Conservation (phyloP, 2,888 invertebrate genomes). For the Netelia virgata region DNA sequence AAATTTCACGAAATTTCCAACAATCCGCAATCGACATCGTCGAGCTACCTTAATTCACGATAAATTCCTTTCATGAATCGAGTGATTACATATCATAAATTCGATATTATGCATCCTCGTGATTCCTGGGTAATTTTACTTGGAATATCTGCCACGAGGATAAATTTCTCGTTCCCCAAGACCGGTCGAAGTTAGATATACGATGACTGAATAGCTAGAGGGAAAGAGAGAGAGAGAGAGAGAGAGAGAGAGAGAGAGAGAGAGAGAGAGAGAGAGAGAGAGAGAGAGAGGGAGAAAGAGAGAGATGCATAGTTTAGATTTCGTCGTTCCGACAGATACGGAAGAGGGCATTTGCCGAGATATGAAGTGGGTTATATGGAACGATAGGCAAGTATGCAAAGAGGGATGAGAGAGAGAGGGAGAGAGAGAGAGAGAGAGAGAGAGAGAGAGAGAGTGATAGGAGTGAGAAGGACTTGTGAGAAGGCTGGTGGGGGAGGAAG, state of each 20-base stretch:
- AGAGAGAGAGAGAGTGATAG: constrained; percentile 11
- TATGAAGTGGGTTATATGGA: constrained; percentile 50
- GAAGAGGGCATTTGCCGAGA: constrained; percentile 55
- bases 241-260: constrained; percentile 35
- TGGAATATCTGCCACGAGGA: constrained; percentile 1
- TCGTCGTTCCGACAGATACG: constrained; percentile 54
- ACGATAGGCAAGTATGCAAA: constrained; percentile 35
- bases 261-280: constrained; percentile 25
- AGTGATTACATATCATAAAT: neutral
- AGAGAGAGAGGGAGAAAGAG: neutral
- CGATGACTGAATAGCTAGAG: neutral
- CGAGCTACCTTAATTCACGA: too few relatives aligned
- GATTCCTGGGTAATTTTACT: constrained; percentile 15
- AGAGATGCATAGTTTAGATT: constrained; percentile 56
- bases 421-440: constrained; percentile 26
- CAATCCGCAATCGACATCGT: too few relatives aligned
- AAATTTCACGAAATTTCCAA: too few relatives aligned
- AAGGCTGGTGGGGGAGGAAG: neutral
- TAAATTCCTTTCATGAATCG: neutral
- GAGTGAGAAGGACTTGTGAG: neutral
- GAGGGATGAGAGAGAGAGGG: constrained; percentile 6
- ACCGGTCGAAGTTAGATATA: neutral
- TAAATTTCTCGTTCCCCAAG: constrained; percentile 14
- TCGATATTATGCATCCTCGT: constrained; percentile 8
- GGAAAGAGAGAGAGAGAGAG: constrained; percentile 32